Conservation (phyloP, 2,797 vertebrate genomes). For the Amphiprion clarkii region DNA sequence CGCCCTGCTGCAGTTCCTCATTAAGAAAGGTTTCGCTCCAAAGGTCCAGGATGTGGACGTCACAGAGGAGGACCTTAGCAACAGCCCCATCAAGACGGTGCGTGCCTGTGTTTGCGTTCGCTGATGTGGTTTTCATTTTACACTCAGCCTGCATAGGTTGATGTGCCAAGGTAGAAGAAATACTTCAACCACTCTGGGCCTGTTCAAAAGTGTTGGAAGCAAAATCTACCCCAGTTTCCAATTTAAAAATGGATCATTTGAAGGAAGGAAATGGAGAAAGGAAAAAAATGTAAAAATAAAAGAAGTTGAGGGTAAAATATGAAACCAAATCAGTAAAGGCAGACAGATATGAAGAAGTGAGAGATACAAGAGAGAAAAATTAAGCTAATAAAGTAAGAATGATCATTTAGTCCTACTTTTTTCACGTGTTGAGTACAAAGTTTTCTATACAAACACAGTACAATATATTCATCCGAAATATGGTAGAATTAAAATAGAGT, state of each 20-base stretch:
- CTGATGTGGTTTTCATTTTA: background rate
- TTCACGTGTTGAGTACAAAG: too few species aligned
- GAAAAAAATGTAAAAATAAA: too few species aligned
- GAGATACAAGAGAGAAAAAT: background rate
- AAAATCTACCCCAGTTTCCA: background rate
- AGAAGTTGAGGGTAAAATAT: background rate
- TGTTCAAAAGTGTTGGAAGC: too few species aligned
- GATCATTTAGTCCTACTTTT: too few species aligned
- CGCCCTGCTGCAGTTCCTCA: slow-evolving; percentile 87
- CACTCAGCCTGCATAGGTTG: background rate
- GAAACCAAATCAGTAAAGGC: background rate
- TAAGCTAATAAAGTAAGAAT: background rate
- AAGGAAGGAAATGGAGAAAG: background rate
- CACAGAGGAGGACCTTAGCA: slow-evolving; percentile 85
- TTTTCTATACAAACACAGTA: background rate
- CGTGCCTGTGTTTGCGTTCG: slow-evolving; percentile 14
- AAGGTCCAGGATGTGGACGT: slow-evolving; percentile 83
- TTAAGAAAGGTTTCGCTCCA: slow-evolving; percentile 82
- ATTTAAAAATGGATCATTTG: background rate
- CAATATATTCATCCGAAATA: background rate
- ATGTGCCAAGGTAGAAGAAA: background rate
- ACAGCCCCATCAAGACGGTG: slow-evolving; percentile 90
- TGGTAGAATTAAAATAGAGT: background rate
- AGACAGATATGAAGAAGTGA: background rate
- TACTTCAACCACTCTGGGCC: too few species aligned